These are phyloP conservation scores for Herpetotheres cachinnans DNA, from an alignment of 2,113 vertebrate genomes.

Conservation along the genomic window DNA sequence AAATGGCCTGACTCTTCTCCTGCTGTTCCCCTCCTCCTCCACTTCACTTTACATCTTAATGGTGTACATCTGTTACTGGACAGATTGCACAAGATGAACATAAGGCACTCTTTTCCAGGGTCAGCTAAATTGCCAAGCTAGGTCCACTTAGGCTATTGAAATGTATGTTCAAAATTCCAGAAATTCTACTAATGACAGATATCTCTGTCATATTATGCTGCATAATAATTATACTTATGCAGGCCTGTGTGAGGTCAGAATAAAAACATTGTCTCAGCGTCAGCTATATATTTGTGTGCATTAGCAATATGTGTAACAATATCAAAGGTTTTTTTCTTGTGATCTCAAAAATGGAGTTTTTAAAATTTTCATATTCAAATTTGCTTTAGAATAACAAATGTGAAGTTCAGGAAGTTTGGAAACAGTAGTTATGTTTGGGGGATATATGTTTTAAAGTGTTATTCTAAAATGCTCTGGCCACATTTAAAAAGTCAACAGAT, in stretches of 20 bases:
- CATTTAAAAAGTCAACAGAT: neutral
- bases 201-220: constrained; percentile 59
- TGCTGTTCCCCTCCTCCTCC: constrained; percentile 62
- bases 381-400: neutral
- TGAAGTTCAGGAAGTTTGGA: neutral
- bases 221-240: constrained; percentile 48
- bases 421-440: neutral
- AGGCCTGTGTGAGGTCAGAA: constrained; percentile 18
- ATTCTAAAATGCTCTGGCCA: neutral
- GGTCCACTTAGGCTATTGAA: constrained; percentile 64
- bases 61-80: constrained; percentile 69
- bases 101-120: constrained; percentile 69
- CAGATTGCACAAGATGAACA: constrained; percentile 73
- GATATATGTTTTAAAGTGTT: neutral
- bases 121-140: constrained; percentile 70
- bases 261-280: neutral
- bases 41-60: constrained; percentile 66
- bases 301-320: neutral
- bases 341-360: neutral
- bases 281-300: neutral
- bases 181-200: constrained; percentile 63
- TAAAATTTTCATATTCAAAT: neutral
- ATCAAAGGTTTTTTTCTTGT: neutral
- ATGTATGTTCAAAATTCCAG: constrained; percentile 67
- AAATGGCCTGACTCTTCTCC: constrained; percentile 59